These are phyloP conservation scores for Synanthedon vespiformis DNA, from an alignment of 2,888 invertebrate genomes.

Conservation along the genomic window DNA sequence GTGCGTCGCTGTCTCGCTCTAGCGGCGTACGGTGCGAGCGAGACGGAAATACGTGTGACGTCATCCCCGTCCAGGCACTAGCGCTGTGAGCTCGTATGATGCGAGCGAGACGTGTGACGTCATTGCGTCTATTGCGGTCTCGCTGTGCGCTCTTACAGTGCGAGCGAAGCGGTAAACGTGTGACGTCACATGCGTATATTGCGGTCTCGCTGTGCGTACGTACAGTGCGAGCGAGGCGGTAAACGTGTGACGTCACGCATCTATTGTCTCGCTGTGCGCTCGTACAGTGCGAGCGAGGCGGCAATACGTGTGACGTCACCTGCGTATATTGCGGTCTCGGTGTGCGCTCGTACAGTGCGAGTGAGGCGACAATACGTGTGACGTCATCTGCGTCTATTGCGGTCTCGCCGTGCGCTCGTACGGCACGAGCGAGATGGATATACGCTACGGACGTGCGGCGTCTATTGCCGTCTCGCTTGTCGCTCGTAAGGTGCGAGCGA, in stretches of 20 bases:
- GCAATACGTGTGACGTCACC: not conserved
- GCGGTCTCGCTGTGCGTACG: not conserved
- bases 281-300: not conserved
- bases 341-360: not conserved
- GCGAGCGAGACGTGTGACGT: not conserved
- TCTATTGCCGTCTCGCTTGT: not conserved
- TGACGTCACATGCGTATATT: not conserved
- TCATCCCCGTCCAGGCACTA: not conserved
- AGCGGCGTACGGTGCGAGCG: not conserved
- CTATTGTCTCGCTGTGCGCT: not conserved
- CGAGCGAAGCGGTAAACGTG: not conserved
- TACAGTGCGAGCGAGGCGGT: not conserved
- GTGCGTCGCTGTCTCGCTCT: not conserved
- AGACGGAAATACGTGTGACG: not conserved
- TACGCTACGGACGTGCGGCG: not conserved
- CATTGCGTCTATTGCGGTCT: not conserved
- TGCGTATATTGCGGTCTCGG: not conserved
- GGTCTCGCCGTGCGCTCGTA: not conserved
- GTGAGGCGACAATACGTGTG: not conserved
- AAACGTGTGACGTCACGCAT: not conserved
- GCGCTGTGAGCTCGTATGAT: not conserved
- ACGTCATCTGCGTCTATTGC: not conserved
- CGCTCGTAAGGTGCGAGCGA: not conserved
- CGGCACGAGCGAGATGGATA: not conserved
- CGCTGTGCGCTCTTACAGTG: not conserved